Conservation (phyloP, 2,797 vertebrate species). For the Cyprinella venusta region DNA sequence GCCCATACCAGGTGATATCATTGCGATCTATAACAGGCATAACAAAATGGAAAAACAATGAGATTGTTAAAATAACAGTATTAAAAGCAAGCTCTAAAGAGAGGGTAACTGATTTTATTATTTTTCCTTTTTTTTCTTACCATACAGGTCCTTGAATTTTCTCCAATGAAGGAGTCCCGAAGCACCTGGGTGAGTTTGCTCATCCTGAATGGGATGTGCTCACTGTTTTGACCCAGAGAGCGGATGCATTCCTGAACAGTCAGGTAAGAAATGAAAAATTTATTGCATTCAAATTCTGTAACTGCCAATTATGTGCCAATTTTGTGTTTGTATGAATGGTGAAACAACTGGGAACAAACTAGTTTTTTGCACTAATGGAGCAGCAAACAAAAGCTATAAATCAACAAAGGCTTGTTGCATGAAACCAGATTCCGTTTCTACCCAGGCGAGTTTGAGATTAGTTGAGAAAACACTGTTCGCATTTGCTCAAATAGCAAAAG, state of each 20-base stretch:
- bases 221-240: constrained; percentile 93
- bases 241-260: constrained; percentile 91
- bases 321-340: neutral
- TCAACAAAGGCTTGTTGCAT: neutral
- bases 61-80: neutral
- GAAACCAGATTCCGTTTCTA: neutral
- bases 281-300: neutral
- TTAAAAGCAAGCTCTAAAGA: neutral
- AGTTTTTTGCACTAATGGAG: neutral
- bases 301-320: neutral
- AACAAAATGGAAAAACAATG: neutral
- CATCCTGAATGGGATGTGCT: constrained; percentile 95
- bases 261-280: constrained; percentile 3
- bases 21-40: constrained; percentile 84
- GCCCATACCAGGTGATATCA: constrained; percentile 94
- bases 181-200: constrained; percentile 97
- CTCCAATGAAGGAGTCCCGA: constrained; percentile 94
- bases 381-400: constrained; percentile 1
- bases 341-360: neutral
- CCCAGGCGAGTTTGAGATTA: neutral
- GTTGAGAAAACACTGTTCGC: neutral
- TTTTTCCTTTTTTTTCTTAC: constrained; percentile 53
- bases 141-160: constrained; percentile 96
- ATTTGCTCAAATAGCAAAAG: no score
- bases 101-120: neutral